Evolutionary conservation across 2,888 invertebrate genomes (phyloP), one percentile per base, ranked within the genome.

Genomic region (Thecophora atra): DNA sequence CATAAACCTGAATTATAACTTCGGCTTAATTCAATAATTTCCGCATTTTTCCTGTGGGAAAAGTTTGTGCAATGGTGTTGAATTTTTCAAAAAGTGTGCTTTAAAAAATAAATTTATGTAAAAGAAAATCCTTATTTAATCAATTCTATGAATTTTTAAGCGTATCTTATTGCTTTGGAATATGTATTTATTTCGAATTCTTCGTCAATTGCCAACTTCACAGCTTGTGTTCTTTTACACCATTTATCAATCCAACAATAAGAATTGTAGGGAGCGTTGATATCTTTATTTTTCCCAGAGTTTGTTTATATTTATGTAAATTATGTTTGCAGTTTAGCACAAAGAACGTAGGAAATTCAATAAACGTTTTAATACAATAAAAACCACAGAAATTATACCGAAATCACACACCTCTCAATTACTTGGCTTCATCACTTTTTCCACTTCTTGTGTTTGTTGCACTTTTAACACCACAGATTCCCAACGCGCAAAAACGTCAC

Each of bases 151-250:
- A 37, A 11, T 37, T 66, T 54, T 13, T n/a, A 42, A 54, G 15
- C 58, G 24, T 26, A 54, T 56, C n/a, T 54, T 54, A 15, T 24
- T 56, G 19, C 51, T 47, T 26, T 51, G 11, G 15, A 17, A 47
- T 21, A 28, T 66, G 15, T 30, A n/a, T 28, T 1, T 42, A 54
- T 67, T 21, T 68, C 56, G 17, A 4, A 42, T 67, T 67, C 42
- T 68, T 67, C 26, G 21, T 37, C 42, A 42, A 15, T 47, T 65
- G 42, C 54, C 24, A 56, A 56, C 67, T 56, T 56, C 67, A 68
- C 54, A n/a, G 47, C 47, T 60, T 68, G n/a, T 56, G 54, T 68
- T 62, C 62, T 42, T 62, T 17, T 37, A 70, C 69, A 47, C 52
- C 30, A 47, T 15, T 47, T 8, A 37, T 37, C 37, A 37, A 37